Base-by-base conservation (phyloP, 2,797 vertebrate genomes). In the Spea hammondii region DNA sequence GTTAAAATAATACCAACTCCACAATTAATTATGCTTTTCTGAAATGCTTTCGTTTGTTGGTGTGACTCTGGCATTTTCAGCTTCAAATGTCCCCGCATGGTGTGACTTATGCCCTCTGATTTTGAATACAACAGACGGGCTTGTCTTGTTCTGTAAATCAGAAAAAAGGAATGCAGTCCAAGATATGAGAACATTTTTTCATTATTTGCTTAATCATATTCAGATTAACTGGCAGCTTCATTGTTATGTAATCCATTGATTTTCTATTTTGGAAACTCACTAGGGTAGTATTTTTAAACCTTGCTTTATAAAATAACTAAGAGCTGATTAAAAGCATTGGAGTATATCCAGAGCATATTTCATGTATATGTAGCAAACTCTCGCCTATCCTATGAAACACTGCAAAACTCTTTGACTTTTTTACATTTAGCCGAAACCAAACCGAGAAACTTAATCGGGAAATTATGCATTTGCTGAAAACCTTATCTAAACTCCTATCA, bases 181-280 rank as follows among this genome's bases (percentile, higher is more conserved):
- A 77, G 32, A 32, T 8, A 49, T 65, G 50, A 62, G 44, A 66
- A 50, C 14, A 50, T 8, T 65, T 65, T 32, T 55, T 71, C 64
- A 70, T 71, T 71, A 51, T 64, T 50, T 49, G 53, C 50, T 72
- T 57, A 45, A 66, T 66, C 50, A 9, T 72, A 59, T 67, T 65
- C 60, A 49, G 14, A 48, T 49, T 78, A 78, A 77, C 54, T 62
- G 65, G 17, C 59, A 71, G 76, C 6, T 47, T 65, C 14, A 65
- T 65, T 78, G 51, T 72, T 72, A 59, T 70, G 17, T 78, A 78
- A 71, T 55, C 51, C 32, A 71, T 54, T 71, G 60, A 65, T 72
- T 72, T 66, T 65, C 60, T 66, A 66, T 78, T 66, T 66, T 72
- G 59, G n/a, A 62, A 17, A 12, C 59, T 4, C 12, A 9, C 4